phyloP scores from a whole-genome alignment of 2,888 invertebrate species.

The Diarsia dahlii region DNA sequence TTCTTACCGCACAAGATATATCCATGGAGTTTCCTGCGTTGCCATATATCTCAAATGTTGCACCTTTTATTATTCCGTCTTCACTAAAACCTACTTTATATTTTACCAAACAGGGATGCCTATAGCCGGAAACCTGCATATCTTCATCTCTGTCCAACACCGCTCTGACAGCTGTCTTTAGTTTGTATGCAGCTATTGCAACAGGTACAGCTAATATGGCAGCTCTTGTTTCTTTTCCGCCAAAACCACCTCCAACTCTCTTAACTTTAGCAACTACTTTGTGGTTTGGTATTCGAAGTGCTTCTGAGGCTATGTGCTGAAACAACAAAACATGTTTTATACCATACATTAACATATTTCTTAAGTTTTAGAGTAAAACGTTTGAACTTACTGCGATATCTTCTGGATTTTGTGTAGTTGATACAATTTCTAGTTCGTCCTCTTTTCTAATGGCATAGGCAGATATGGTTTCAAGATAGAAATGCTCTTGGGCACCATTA shows the following conservation, averaged over 20 bases:
- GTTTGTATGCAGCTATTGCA: constrained; percentile 94
- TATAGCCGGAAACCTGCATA: constrained; percentile 94
- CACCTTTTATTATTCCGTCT: constrained; percentile 92
- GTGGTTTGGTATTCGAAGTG: constrained; percentile 92
- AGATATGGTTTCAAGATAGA: constrained; percentile 96
- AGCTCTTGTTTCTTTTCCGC: constrained; percentile 95
- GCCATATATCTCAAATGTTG: constrained; percentile 92
- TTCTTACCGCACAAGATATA: constrained; percentile 92
- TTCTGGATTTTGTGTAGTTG: constrained; percentile 95
- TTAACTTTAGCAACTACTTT: constrained; percentile 93
- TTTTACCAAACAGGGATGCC: constrained; percentile 95
- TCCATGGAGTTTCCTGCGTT: constrained; percentile 95
- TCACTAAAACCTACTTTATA: constrained; percentile 94
- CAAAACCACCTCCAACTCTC: constrained; percentile 96
- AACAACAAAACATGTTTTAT: constrained; percentile 55
- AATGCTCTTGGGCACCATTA: constrained; percentile 96
- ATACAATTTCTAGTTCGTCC: constrained; percentile 96
- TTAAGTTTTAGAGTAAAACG: not conserved
- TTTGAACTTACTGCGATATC: constrained; percentile 91
- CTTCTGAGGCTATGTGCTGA: constrained; percentile 91
- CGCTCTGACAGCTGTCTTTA: constrained; percentile 93
- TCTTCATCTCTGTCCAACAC: constrained; percentile 97
- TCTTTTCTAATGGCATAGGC: constrained; percentile 93
- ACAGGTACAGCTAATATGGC: constrained; percentile 92
- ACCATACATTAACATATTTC: not conserved